Evolutionary conservation across 2,888 invertebrate species (phyloP).

Genomic region (Micropterix aruncella): DNA sequence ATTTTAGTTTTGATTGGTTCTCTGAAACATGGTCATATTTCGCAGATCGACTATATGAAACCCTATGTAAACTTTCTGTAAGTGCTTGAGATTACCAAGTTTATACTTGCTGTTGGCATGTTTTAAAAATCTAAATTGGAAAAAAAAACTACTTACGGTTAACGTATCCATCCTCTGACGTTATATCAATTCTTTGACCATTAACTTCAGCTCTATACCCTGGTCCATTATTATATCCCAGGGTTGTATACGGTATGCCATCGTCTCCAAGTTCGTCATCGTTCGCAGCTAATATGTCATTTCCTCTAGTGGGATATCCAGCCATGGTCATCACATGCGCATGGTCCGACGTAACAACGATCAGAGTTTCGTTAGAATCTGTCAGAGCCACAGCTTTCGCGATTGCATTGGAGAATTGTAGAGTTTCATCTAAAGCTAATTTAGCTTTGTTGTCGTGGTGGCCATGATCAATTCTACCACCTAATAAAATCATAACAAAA

Average conservation of each 20-base stretch:
- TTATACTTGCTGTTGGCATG: no score
- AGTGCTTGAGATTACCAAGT: no score
- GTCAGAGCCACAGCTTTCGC: conserved; percentile 34
- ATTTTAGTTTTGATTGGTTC: no score
- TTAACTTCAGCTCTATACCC: conserved; percentile 28
- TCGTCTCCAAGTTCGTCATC: conserved; percentile 31
- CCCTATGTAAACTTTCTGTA: no score
- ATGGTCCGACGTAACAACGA: conserved; percentile 49
- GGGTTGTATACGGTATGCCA: conserved; percentile 39
- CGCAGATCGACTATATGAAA: no score
- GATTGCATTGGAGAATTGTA: conserved; percentile 51
- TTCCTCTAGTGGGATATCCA: conserved; percentile 42
- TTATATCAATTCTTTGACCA: conserved; percentile 26
- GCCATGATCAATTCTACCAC: conserved; percentile 39
- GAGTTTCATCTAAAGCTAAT: conserved; percentile 49
- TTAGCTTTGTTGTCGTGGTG: conserved; percentile 42
- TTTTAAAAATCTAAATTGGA: no score
- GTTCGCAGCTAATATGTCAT: conserved; percentile 36
- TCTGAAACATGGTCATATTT: no score
- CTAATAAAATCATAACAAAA: conserved; percentile 12
- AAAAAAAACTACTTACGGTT: neutral
- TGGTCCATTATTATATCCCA: conserved; percentile 51
- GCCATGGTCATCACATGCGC: conserved; percentile 39
- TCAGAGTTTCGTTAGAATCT: conserved; percentile 37
- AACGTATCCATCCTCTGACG: conserved; percentile 17